Base-by-base conservation (phyloP, 2,797 vertebrate genomes). In the Geotrypetes seraphini region DNA sequence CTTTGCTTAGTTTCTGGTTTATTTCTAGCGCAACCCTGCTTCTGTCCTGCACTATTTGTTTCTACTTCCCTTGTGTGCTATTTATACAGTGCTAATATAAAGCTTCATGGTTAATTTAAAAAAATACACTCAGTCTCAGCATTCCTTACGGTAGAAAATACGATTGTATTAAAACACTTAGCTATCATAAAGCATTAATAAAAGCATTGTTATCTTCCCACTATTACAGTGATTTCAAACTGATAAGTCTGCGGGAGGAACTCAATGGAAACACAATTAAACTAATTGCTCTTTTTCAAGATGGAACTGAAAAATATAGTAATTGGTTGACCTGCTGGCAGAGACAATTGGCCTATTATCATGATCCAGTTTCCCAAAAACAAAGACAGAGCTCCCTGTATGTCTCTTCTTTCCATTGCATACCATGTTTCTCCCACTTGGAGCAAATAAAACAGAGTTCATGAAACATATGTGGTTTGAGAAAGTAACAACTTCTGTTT, bases 271-370 rank as follows among this genome's bases (percentile, higher is more conserved):
- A 75, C 4, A 4, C 27, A 50, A 47, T 53, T 50, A 60, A 69
- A 73, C 69, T 73, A 73, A 72, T 68, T 66, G 64, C 58, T 66
- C 32, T 44, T 75, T 71, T 69, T 60, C 57, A 53, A 53, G 33
- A 24, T 31, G 25, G 36, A 57, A 29, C 41, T 62, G 66, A 55
- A 63, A 71, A 73, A 59, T 44, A 19, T 41, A 53, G 52, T 48
- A 64, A 72, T 71, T 78, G 75, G 77, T 65, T 73, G 71, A 75
- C 66, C 58, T 55, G 49, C 34, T 39, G 25, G 35, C 63, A 39
- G 43, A 62, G 47, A 53, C 39, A 41, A 50, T 69, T 62, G 70
- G 36, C 26, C 40, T 39, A 22, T 22, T 33, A 57, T 57, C 75
- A 64, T 58, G 49, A 55, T 58, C n/a, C 42, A 41, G 28, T 22